phyloP scores from a whole-genome alignment of 1,140 invertebrate species.

The Scaptomyza graminum region DNA sequence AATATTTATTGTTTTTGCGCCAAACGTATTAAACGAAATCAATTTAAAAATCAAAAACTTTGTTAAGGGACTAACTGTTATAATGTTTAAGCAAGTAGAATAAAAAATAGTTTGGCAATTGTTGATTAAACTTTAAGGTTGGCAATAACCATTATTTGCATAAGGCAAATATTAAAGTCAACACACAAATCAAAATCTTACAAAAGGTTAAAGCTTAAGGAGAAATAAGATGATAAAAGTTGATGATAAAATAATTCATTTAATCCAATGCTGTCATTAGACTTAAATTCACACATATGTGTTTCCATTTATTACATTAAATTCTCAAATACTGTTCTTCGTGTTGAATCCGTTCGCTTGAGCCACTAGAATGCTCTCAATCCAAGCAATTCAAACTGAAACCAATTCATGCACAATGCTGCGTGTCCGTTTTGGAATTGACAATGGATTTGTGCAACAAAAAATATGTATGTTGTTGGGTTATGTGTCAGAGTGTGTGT shows the following conservation, averaged over 20 bases:
- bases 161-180: too few relatives aligned
- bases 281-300: neutral
- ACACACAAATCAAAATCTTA: too few relatives aligned
- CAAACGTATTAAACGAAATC: too few relatives aligned
- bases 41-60: too few relatives aligned
- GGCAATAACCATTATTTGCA: too few relatives aligned
- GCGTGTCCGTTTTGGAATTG: constrained; percentile 34
- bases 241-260: neutral
- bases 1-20: too few relatives aligned
- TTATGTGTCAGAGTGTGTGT: constrained; percentile 1
- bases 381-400: constrained; percentile 21
- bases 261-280: neutral
- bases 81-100: too few relatives aligned
- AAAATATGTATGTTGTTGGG: constrained; percentile 14
- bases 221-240: too few relatives aligned
- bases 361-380: constrained; percentile 8
- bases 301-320: neutral
- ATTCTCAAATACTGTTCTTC: neutral
- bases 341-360: constrained; percentile 1
- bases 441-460: constrained; percentile 30
- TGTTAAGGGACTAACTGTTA: too few relatives aligned
- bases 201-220: too few relatives aligned
- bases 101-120: too few relatives aligned
- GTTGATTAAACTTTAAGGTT: too few relatives aligned
- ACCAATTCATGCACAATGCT: constrained; percentile 30